A percentile compares a stretch with the other conserved stretches of the same genome.
These are phyloP conservation scores for Zoanthus sansibaricus DNA, from an alignment of 92 coral and sea anemone species.

Conservation along the genomic window DNA sequence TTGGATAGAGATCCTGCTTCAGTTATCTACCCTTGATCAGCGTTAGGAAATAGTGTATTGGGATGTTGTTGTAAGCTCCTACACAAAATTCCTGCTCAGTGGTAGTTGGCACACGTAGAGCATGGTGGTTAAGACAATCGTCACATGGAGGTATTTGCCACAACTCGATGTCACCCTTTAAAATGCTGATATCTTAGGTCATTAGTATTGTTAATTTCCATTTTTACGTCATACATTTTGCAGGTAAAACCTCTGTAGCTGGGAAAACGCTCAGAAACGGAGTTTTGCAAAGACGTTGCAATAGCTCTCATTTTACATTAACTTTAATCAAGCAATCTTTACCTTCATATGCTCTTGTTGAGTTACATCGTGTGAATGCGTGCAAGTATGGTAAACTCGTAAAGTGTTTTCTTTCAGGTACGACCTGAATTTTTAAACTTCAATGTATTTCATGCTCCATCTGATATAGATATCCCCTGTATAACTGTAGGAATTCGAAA, in stretches of 20 bases:
- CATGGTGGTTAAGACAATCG: slow-evolving; percentile 12
- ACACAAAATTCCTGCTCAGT: neutral
- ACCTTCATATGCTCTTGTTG: too few species aligned
- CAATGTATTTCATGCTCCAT: neutral
- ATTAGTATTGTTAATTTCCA: slow-evolving; percentile 20
- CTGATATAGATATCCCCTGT: neutral
- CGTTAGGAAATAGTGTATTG: neutral
- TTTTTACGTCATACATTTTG: slow-evolving; percentile 4
- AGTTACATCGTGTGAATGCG: too few species aligned
- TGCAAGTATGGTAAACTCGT: too few species aligned
- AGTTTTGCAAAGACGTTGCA: slow-evolving; percentile 11
- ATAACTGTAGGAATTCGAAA: neutral
- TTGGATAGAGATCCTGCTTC: slow-evolving; percentile 21
- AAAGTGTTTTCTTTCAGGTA: neutral
- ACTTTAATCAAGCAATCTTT: neutral
- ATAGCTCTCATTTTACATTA: too few species aligned
- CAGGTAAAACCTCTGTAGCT: slow-evolving; percentile 19
- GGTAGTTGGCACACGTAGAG: slow-evolving; percentile 1
- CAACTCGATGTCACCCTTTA: slow-evolving; percentile 29
- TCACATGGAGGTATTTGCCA: neutral
- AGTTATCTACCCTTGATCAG: neutral
- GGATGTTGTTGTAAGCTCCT: neutral
- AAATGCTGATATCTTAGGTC: slow-evolving; percentile 8
- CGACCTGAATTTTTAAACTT: neutral
- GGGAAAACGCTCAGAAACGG: neutral